Conservation (phyloP, 2,888 invertebrate species). For the Unio pictorum region DNA sequence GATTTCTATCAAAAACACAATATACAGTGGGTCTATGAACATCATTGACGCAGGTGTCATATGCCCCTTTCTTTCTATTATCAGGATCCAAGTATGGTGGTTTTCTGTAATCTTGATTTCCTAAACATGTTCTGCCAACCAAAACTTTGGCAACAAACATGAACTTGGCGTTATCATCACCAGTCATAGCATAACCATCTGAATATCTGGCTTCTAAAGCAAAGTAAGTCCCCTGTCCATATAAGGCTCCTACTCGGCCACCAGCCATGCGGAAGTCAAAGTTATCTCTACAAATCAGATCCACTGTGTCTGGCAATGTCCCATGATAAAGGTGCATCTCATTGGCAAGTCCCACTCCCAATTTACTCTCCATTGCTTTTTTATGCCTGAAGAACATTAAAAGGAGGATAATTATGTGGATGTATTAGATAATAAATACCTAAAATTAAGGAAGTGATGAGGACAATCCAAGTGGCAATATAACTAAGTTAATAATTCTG, state of each 20-base stretch:
- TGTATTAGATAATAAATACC: no score
- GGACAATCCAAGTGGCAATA: no score
- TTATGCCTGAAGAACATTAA: constrained; percentile 13
- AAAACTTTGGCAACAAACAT: constrained; percentile 41
- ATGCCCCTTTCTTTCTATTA: constrained; percentile 33
- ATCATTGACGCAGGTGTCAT: constrained; percentile 50
- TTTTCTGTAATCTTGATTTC: constrained; percentile 73
- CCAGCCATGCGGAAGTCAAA: constrained; percentile 49
- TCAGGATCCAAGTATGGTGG: constrained; percentile 26
- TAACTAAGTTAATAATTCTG: no score
- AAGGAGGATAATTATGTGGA: no score
- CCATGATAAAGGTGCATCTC: constrained; percentile 45
- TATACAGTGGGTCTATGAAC: constrained; percentile 44
- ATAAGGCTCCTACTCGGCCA: constrained; percentile 34
- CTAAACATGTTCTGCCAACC: constrained; percentile 17
- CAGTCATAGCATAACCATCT: constrained; percentile 24
- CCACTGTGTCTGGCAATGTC: constrained; percentile 30
- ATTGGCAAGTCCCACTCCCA: constrained; percentile 34
- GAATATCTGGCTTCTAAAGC: constrained; percentile 31
- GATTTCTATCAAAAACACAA: constrained; percentile 55
- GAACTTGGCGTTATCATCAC: constrained; percentile 20
- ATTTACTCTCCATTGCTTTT: constrained; percentile 33
- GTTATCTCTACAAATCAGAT: constrained; percentile 41
- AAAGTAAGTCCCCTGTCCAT: constrained; percentile 37
- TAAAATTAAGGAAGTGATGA: no score